Conservation (phyloP, 2,888 invertebrate species). For the Drosophila colorata region DNA sequence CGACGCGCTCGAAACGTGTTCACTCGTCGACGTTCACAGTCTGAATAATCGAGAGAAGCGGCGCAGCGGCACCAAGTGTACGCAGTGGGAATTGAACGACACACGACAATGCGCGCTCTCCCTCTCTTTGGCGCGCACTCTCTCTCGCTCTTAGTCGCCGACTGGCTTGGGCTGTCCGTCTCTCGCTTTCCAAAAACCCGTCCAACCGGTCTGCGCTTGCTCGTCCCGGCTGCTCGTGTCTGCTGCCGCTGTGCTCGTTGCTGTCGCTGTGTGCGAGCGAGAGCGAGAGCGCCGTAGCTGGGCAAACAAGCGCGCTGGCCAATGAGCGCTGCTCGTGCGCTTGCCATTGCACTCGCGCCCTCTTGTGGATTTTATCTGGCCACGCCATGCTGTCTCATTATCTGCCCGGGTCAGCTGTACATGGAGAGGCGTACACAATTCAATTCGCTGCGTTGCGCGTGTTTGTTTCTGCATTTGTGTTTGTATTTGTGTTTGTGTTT, state of each 20-base stretch:
- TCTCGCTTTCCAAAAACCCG: conserved; percentile 49
- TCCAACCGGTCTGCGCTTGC: conserved; percentile 62
- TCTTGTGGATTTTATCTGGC: conserved; percentile 80
- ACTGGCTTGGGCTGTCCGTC: conserved; percentile 17
- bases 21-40: conserved; percentile 84
- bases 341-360: conserved; percentile 60
- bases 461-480: conserved; percentile 23
- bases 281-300: conserved; percentile 31
- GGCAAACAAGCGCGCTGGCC: conserved; percentile 10
- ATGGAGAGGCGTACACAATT: conserved; percentile 68
- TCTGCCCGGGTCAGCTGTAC: conserved; percentile 41
- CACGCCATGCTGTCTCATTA: conserved; percentile 64
- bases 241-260: conserved; percentile 17
- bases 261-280: conserved; percentile 20
- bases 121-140: conserved; percentile 8
- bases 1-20: conserved; percentile 81
- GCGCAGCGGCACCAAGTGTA: conserved; percentile 79
- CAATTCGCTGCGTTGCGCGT: conserved; percentile 59
- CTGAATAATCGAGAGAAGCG: conserved; percentile 83
- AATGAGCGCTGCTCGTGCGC: conserved; percentile 31
- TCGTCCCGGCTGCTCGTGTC: conserved; percentile 17
- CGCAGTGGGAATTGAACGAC: conserved; percentile 65
- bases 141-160: conserved; percentile 6
- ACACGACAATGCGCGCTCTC: conserved; percentile 27
- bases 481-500: conserved; percentile 7